Conservation (phyloP, 2,113 vertebrate genomes). For the Pelobates fuscus region DNA sequence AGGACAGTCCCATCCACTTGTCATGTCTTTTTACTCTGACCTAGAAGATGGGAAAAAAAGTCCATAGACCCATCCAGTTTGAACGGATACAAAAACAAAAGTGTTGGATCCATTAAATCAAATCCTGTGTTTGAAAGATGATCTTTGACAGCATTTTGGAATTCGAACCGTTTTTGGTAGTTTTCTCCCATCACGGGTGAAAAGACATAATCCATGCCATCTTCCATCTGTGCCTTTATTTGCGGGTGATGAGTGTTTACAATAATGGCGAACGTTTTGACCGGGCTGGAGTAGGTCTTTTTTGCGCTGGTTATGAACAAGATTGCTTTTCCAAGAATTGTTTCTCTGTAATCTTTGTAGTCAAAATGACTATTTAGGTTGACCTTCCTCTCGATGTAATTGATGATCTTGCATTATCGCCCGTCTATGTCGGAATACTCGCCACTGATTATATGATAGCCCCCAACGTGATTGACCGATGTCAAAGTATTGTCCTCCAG, state of each 20-base stretch:
- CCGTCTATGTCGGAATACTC: background rate
- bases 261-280: conserved; percentile 63
- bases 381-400: conserved; percentile 52
- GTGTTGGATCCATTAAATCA: conserved; percentile 55
- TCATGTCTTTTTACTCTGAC: conserved; percentile 63
- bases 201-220: conserved; percentile 64
- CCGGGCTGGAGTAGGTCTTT: conserved; percentile 52
- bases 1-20: conserved; percentile 63
- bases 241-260: conserved; percentile 70
- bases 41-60: conserved; percentile 66
- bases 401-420: background rate
- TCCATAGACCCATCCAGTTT: conserved; percentile 65
- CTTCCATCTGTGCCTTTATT: conserved; percentile 64
- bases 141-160: conserved; percentile 59
- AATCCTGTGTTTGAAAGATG: conserved; percentile 58
- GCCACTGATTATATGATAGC: conserved; percentile 31
- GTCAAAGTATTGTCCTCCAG: conserved; percentile 12
- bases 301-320: conserved; percentile 58
- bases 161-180: conserved; percentile 66
- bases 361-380: conserved; percentile 55
- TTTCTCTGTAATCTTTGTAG: conserved; percentile 62
- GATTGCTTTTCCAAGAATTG: conserved; percentile 56
- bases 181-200: conserved; percentile 67
- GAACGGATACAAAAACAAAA: conserved; percentile 66
- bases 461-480: conserved; percentile 2